Percentiles rank a stretch among this genome's conserved stretches.
phyloP scores from a whole-genome alignment of 2,797 vertebrate genomes.

The Anabas testudineus region DNA sequence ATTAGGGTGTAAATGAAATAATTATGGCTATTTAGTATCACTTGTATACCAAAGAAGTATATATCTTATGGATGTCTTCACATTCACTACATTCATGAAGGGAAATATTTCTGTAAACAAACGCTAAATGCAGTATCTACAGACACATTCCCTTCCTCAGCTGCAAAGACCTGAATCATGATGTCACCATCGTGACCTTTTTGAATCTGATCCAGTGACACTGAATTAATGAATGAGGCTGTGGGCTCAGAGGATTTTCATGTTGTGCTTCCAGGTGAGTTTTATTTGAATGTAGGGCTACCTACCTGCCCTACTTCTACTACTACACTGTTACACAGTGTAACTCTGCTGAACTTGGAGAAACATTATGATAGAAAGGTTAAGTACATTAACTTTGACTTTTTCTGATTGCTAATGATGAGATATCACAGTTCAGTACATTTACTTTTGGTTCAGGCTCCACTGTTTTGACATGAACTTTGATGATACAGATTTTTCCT shows the following conservation, averaged over 20 bases:
- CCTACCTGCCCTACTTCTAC: no score
- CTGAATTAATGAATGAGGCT: conserved; percentile 54
- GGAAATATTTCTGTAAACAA: not conserved
- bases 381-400: no score
- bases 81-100: not conserved
- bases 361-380: no score
- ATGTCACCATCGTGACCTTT: conserved; percentile 66
- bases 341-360: no score
- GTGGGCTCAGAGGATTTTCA: conserved; percentile 43
- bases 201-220: conserved; percentile 45
- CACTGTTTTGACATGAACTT: no score
- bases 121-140: conserved; percentile 6
- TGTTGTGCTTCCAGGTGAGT: conserved; percentile 49
- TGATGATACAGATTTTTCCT: no score
- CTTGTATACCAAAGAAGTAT: not conserved
- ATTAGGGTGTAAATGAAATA: conserved; percentile 7
- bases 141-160: not conserved
- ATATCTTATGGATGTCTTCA: not conserved
- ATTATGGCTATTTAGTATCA: not conserved
- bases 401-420: no score
- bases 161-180: conserved; percentile 36
- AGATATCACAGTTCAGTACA: no score
- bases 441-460: no score
- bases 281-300: conserved; percentile 44
- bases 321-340: no score